Percentiles rank a stretch among this genome's conserved stretches.
Evolutionary conservation across 2,113 vertebrate species (phyloP).

Genomic region (Corythaeola cristata): DNA sequence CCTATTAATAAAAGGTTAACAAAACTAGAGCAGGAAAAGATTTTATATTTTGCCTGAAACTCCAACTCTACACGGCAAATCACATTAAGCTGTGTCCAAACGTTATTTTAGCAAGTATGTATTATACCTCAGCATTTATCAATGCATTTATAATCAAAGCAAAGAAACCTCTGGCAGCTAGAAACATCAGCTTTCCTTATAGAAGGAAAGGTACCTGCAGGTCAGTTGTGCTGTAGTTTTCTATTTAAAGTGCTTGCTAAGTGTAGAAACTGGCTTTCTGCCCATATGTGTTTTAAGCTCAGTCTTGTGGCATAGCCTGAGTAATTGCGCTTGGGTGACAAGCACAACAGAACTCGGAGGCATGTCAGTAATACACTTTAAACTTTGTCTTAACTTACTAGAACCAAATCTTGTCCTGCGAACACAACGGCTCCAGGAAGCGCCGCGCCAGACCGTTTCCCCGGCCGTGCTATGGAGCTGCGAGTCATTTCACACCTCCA

Average conservation of each 20-base stretch:
- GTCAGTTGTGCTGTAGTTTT: constrained; percentile 30
- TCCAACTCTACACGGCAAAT: not conserved
- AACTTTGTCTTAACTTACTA: not conserved
- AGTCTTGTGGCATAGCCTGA: not conserved
- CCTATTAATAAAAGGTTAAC: not conserved
- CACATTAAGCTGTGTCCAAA: not conserved
- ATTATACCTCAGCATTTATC: not conserved
- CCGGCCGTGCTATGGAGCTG: not conserved
- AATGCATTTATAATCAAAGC: not conserved
- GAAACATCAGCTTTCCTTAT: not conserved
- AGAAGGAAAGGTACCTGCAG: constrained; percentile 26
- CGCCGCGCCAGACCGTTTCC: not conserved
- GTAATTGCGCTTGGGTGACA: constrained; percentile 53
- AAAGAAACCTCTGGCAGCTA: not conserved
- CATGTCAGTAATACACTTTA: not conserved
- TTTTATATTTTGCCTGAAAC: not conserved
- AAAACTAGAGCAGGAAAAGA: not conserved
- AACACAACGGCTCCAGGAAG: fast-evolving
- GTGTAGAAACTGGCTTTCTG: constrained; percentile 41
- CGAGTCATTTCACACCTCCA: not conserved
- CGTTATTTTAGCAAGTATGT: not conserved
- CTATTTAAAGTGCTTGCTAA: constrained; percentile 57
- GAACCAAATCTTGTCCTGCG: not conserved
- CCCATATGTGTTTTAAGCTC: constrained; percentile 25
- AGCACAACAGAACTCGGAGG: not conserved